phyloP scores from a whole-genome alignment of 2,113 vertebrate genomes.

The Pogonocichla stellata region DNA sequence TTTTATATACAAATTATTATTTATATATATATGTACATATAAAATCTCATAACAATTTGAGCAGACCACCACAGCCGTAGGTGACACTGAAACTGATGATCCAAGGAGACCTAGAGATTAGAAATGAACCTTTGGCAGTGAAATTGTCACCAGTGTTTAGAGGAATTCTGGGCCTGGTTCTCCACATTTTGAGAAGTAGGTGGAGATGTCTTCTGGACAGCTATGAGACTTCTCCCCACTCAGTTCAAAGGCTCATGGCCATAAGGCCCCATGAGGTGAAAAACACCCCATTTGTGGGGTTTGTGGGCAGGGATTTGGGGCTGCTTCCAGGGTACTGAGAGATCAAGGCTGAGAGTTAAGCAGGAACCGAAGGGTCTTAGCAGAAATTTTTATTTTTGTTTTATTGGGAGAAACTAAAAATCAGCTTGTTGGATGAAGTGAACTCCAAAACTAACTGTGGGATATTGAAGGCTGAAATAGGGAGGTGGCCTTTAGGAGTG shows the following conservation, averaged over 20 bases:
- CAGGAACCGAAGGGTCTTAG: neutral
- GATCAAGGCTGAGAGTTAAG: neutral
- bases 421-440: neutral
- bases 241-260: neutral
- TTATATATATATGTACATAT: neutral
- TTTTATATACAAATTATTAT: neutral
- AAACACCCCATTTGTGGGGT: neutral
- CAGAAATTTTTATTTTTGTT: neutral
- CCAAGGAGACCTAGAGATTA: neutral
- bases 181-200: neutral
- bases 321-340: neutral
- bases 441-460: neutral
- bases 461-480: neutral
- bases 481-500: neutral
- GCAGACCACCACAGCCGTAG: neutral
- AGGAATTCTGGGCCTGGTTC: neutral
- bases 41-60: neutral
- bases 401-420: neutral
- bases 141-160: neutral
- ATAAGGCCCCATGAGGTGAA: fast-evolving
- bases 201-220: neutral
- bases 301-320: neutral
- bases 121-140: neutral
- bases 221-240: neutral
- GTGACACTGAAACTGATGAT: neutral